Evolutionary conservation across 2,797 vertebrate genomes (phyloP), one percentile per base, ranked within the genome.

Genomic region (Carcharodon carcharias): DNA sequence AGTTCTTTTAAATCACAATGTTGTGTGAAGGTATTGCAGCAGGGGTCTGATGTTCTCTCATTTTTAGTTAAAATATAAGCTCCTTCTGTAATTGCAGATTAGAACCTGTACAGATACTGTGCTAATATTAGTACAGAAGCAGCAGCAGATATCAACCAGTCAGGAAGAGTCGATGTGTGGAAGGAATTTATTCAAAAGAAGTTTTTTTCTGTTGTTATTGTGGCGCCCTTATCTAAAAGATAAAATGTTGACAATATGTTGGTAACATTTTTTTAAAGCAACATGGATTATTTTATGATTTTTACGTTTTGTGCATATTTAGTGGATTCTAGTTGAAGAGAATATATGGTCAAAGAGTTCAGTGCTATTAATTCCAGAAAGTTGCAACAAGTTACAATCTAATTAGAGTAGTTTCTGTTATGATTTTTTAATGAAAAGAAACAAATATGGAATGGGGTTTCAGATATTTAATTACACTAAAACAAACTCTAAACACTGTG

Each of bases 191-290:
- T 73, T 31, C 28, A 95, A 73, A 95, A 89, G 54, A 1, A 6
- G 26, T 77, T 58, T 56, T 45, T 31, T 95, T 56, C 67, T 56
- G 67, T 71, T 73, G 93, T 95, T 95, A 56, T 77, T 73, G 94
- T 35, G 45, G 4, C 9, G 12, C 31, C 18, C 45, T 73, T 95
- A 95, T 95, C 94, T 95, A 56, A 71, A 95, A 95, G 69, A 95
- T 95, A 95, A 95, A 56, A 56, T 73, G 45, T 95, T 73, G 50
- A 58, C 50, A 73, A 73, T 95, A 73, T 14, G 12, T 56, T 95
- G 50, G 94, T 77, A 73, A 95, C 94, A 73, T 95, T 73, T 95
- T 94, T 92, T 65, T 95, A 35, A 95, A 54, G 45, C 61, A 95
- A 12, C 65, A 95, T 14, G 67, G 93, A 54, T 95, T 95, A 95